Conservation (phyloP, 2,113 vertebrate genomes). For the Mohoua ochrocephala region DNA sequence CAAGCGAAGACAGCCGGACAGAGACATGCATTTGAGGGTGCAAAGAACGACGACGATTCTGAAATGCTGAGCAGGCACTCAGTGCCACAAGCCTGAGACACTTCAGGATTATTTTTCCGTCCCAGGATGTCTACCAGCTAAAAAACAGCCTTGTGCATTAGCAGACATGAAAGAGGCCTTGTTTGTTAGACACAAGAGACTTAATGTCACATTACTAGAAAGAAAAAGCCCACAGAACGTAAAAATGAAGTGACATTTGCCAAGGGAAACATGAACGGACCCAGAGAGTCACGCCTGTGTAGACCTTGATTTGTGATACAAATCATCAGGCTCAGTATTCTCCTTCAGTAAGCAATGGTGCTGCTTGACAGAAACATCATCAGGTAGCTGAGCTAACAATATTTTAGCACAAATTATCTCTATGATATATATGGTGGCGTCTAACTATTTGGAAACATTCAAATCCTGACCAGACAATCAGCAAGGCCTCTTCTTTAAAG, state of each 20-base stretch:
- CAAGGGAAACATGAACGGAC: background rate
- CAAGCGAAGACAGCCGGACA: background rate
- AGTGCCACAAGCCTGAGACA: background rate
- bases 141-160: background rate
- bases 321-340: background rate
- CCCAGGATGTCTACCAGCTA: background rate
- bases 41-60: background rate
- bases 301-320: background rate
- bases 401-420: background rate
- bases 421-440: no score
- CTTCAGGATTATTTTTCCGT: background rate
- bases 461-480: background rate
- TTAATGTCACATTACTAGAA: background rate
- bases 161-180: background rate
- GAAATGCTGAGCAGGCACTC: background rate
- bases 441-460: background rate
- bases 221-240: background rate
- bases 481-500: background rate
- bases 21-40: background rate
- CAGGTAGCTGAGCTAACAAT: background rate
- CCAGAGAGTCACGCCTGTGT: background rate
- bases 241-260: background rate
- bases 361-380: background rate
- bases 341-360: background rate
- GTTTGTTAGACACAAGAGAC: background rate